phyloP scores from a whole-genome alignment of 2,797 vertebrate species.

The Chaenodraco wilsoni region DNA sequence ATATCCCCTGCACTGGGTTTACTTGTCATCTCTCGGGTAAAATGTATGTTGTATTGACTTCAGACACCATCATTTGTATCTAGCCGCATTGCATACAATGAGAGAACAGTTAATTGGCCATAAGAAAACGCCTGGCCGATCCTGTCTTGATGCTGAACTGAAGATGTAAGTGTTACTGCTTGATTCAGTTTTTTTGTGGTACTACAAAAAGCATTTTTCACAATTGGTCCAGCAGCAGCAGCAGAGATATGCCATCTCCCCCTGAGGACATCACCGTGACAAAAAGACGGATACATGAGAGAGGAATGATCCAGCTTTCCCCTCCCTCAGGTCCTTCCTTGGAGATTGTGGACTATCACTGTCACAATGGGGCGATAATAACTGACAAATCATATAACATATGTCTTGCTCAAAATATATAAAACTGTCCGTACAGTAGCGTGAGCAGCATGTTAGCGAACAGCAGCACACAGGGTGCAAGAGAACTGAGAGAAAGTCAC shows the following conservation, averaged over 20 bases:
- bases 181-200: neutral
- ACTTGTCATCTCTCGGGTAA: neutral
- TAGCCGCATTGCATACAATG: slow-evolving; percentile 28
- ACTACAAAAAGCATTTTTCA: slow-evolving; percentile 10
- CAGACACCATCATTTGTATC: slow-evolving; percentile 18
- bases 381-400: slow-evolving; percentile 5
- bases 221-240: slow-evolving; percentile 12
- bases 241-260: neutral
- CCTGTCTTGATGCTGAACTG: slow-evolving; percentile 10
- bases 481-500: neutral
- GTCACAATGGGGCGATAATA: neutral
- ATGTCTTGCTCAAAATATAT: neutral
- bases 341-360: slow-evolving; percentile 4
- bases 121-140: slow-evolving; percentile 12
- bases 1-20: neutral
- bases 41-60: slow-evolving; percentile 29
- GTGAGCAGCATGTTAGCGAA: neutral
- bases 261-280: neutral
- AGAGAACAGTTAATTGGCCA: slow-evolving; percentile 24
- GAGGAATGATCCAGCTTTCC: slow-evolving; percentile 4
- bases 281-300: slow-evolving; percentile 10
- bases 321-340: neutral
- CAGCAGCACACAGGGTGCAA: neutral
- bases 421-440: neutral
- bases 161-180: slow-evolving; percentile 2